Percentiles rank a stretch among this genome's conserved stretches.
Conservation (phyloP, 2,888 invertebrate species). For the Protodeltote pygarga region DNA sequence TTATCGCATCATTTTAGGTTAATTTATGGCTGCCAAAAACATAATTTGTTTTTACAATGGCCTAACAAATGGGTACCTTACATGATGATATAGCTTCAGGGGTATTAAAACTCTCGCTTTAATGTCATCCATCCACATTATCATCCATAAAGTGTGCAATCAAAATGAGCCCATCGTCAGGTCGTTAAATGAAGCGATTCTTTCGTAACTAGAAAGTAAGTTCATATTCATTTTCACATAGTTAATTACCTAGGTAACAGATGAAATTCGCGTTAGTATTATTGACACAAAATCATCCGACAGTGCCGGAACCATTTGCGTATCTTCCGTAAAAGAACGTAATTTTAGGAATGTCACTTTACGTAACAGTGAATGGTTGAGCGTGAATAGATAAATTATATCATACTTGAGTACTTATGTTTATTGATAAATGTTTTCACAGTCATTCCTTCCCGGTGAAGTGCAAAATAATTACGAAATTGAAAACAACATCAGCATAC, state of each 20-base stretch:
- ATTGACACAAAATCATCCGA: constrained; percentile 31
- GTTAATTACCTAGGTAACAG: constrained; percentile 32
- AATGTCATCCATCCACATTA: constrained; percentile 67
- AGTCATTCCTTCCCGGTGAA: constrained; percentile 50
- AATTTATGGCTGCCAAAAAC: constrained; percentile 7
- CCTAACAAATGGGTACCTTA: constrained; percentile 25
- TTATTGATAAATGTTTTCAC: constrained; percentile 38
- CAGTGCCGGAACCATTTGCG: constrained; percentile 54
- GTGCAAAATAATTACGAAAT: constrained; percentile 56
- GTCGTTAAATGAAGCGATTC: constrained; percentile 74
- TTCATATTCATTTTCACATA: constrained; percentile 52
- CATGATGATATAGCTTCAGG: constrained; percentile 18
- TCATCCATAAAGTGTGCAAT: constrained; percentile 60
- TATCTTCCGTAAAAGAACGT: constrained; percentile 58
- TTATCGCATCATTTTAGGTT: neutral
- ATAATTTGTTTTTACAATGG: constrained; percentile 18
- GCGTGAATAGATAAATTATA: constrained; percentile 54
- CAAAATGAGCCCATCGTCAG: constrained; percentile 70
- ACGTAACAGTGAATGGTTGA: constrained; percentile 60
- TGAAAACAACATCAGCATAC: constrained; percentile 32
- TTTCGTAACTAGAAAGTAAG: constrained; percentile 84
- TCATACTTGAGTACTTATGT: constrained; percentile 19
- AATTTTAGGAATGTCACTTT: constrained; percentile 58
- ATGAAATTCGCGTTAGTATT: constrained; percentile 40
- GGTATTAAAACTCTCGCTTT: constrained; percentile 61